These are phyloP conservation scores for Notiomystis cincta DNA, from an alignment of 2,113 vertebrate genomes.

Conservation along the genomic window DNA sequence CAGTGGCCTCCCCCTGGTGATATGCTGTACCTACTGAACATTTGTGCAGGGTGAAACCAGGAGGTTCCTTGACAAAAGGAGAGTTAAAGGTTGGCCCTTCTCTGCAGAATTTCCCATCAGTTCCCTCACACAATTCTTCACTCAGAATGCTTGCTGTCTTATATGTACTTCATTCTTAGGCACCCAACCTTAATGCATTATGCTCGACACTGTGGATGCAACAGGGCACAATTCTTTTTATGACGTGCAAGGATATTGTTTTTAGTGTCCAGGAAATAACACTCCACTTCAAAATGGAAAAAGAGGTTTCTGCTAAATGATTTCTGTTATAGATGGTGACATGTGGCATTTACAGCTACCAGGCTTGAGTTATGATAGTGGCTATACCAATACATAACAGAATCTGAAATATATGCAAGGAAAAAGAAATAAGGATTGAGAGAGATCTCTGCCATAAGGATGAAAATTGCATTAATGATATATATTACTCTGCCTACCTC, in stretches of 20 bases:
- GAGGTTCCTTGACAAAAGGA: not conserved
- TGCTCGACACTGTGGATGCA: not conserved
- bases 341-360: not conserved
- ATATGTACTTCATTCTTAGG: not conserved
- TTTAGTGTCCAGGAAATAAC: not conserved
- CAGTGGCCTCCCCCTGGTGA: not conserved
- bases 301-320: not conserved
- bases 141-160: not conserved
- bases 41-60: not conserved
- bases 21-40: not conserved
- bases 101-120: not conserved
- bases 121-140: not conserved
- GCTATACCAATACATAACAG: not conserved
- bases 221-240: not conserved
- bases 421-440: not conserved
- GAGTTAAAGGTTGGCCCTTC: not conserved
- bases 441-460: not conserved
- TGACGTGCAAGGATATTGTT: not conserved
- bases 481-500: constrained; percentile 30
- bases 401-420: not conserved
- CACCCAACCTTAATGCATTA: not conserved
- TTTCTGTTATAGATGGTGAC: not conserved
- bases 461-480: not conserved
- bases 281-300: not conserved
- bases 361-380: not conserved